phyloP scores from a whole-genome alignment of 2,888 invertebrate species.

The Hirtodrosophila duncani region DNA sequence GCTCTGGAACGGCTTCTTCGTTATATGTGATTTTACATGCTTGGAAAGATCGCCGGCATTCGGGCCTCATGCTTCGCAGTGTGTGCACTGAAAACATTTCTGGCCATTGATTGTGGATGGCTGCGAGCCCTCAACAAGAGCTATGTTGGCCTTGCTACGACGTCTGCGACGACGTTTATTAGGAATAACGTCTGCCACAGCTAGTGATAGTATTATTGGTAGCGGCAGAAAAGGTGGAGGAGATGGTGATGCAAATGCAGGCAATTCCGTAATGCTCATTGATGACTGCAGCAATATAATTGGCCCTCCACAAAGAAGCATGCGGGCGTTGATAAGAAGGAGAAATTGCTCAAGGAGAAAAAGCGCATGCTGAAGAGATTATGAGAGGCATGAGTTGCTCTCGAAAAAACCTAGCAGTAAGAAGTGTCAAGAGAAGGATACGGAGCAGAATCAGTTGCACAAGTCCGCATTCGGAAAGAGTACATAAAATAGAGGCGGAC shows the following conservation, averaged over 20 bases:
- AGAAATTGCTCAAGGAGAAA: conserved; percentile 87
- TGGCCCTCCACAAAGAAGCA: conserved; percentile 91
- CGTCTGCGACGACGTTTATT: conserved; percentile 62
- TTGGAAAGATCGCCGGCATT: conserved; percentile 77
- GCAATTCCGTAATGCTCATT: conserved; percentile 12
- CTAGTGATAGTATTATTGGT: conserved; percentile 7
- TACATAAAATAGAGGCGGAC: too few relatives aligned
- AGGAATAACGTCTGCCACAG: too few relatives aligned
- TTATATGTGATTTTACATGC: conserved; percentile 77
- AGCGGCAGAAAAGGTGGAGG: conserved; percentile 79
- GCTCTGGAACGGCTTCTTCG: conserved; percentile 77
- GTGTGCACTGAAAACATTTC: conserved; percentile 74
- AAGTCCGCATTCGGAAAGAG: conserved; percentile 7
- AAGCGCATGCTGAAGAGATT: conserved; percentile 91
- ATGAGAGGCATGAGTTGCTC: conserved; percentile 82
- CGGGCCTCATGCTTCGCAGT: conserved; percentile 75
- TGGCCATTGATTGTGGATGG: too few relatives aligned
- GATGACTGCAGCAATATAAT: conserved; percentile 76
- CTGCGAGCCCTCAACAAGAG: too few relatives aligned
- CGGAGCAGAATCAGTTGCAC: neutral
- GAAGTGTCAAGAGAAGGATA: conserved; percentile 4
- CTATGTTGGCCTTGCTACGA: conserved; percentile 53
- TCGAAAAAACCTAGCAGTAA: conserved; percentile 11
- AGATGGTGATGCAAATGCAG: conserved; percentile 6
- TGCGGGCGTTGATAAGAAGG: conserved; percentile 85